Evolutionary conservation across 2,888 invertebrate genomes (phyloP).

Genomic region (Hypomecis punctinalis): DNA sequence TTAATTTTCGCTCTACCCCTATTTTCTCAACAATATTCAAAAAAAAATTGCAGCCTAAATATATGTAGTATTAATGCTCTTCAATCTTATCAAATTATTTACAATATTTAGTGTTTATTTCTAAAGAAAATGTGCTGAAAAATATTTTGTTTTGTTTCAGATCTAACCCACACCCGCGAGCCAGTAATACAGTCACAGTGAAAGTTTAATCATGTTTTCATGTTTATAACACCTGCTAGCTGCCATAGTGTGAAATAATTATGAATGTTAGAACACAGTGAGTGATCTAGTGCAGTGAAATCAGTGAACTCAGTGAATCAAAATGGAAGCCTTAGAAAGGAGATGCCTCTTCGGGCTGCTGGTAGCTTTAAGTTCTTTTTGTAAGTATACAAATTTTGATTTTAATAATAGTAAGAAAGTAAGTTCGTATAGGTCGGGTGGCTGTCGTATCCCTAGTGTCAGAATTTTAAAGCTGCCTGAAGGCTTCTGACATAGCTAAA

Average conservation of each 20-base stretch:
- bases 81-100: too few relatives aligned
- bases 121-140: too few relatives aligned
- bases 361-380: conserved; percentile 72
- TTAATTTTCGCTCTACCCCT: too few relatives aligned
- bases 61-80: too few relatives aligned
- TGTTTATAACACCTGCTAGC: conserved; percentile 6
- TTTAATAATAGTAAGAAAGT: too few relatives aligned
- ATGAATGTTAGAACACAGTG: conserved; percentile 36
- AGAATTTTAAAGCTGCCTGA: too few relatives aligned
- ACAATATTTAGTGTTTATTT: too few relatives aligned
- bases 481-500: too few relatives aligned
- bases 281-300: conserved; percentile 35
- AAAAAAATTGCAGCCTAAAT: too few relatives aligned
- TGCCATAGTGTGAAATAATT: conserved; percentile 23
- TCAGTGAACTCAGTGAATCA: conserved; percentile 42
- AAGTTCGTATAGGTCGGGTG: too few relatives aligned
- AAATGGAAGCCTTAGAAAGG: conserved; percentile 80
- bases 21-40: too few relatives aligned
- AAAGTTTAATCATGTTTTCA: conserved; percentile 3
- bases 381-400: conserved; percentile 61
- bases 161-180: not conserved
- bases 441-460: too few relatives aligned
- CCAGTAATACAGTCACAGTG: not conserved
- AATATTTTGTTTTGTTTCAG: conserved; percentile 26
- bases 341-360: conserved; percentile 63